Base-by-base conservation (phyloP, 2,113 vertebrate species). In the Taurulus bubalis region DNA sequence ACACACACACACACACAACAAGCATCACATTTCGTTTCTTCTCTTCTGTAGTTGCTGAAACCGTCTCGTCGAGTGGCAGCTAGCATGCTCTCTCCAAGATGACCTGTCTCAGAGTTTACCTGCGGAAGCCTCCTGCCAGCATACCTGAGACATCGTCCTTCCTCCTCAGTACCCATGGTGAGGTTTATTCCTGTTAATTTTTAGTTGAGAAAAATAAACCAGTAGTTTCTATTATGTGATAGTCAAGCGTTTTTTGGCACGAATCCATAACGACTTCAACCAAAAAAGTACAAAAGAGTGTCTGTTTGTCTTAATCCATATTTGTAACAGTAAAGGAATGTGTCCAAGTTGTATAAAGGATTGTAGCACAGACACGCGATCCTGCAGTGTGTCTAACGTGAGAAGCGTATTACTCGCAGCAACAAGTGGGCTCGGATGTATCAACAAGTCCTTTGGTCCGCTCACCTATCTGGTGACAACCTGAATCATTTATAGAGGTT, bases 401-500 rank as follows among this genome's bases (percentile, higher is more conserved):
- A 88, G 82, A 67, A n/a, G 36, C 32, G 40, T 62, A 73, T 87
- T 71, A 82, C 49, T 56, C 22, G 22, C 55, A 71, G 58, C 75
- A 71, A 58, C 81, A 79, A 77, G 83, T 79, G 62, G 79, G 75
- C 83, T 92, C 68, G 68, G 77, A 80, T 89, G 71, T 84, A 86
- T 75, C 71, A 70, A 74, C 84, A 79, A 82, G 74, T 81, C 76
- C 71, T 86, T 82, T 86, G 63, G 79, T 83, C 36, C 34, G 38
- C 77, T 71, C 71, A 67, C 65, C 75, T 63, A 83, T 91, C 82
- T 79, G 80, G 81, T 90, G 89, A 88, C 86, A 81, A 28, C 56
- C 62, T 94, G 81, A 90, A 93, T 93, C 64, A 93, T 93, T 93
- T 79, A 94, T 90, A 42, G 75, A 77, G 75, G 30, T 28, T 70